Evolutionary conservation across 2,797 vertebrate genomes (phyloP).

Genomic region (Typhlichthys subterraneus): DNA sequence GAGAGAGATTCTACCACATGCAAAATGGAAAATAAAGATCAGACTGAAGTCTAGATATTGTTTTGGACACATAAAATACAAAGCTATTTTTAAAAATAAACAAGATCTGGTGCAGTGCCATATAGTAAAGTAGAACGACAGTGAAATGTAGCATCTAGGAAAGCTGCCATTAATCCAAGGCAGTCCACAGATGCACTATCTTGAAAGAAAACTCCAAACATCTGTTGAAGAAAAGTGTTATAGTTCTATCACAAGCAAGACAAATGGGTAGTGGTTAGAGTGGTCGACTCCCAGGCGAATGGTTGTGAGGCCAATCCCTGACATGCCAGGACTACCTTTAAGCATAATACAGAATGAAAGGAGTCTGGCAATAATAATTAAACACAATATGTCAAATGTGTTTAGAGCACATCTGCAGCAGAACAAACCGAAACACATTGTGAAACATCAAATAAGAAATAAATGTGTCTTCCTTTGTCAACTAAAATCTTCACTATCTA

Average conservation of each 20-base stretch:
- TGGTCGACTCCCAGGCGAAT: neutral
- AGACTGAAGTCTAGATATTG: neutral
- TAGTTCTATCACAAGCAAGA: slow-evolving; percentile 69
- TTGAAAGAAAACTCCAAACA: slow-evolving; percentile 65
- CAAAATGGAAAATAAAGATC: neutral
- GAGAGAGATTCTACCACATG: neutral
- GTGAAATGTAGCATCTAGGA: neutral
- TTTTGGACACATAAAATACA: neutral
- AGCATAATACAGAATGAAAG: too few species aligned
- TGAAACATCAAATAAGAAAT: neutral
- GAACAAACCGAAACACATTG: slow-evolving; percentile 43
- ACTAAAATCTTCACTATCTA: neutral
- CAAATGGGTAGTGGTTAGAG: too few species aligned
- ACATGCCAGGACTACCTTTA: too few species aligned
- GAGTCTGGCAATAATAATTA: too few species aligned
- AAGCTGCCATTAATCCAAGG: slow-evolving; percentile 57
- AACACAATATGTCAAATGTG: slow-evolving; percentile 52
- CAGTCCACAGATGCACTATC: slow-evolving; percentile 48
- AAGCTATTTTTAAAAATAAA: slow-evolving; percentile 37
- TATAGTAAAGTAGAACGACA: neutral
- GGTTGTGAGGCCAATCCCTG: too few species aligned
- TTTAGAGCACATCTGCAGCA: slow-evolving; percentile 44
- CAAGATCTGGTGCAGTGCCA: slow-evolving; percentile 38
- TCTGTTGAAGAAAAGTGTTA: slow-evolving; percentile 66
- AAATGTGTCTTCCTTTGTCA: neutral